Evolutionary conservation across 2,113 vertebrate species (phyloP).

Genomic region (Sula dactylatra): DNA sequence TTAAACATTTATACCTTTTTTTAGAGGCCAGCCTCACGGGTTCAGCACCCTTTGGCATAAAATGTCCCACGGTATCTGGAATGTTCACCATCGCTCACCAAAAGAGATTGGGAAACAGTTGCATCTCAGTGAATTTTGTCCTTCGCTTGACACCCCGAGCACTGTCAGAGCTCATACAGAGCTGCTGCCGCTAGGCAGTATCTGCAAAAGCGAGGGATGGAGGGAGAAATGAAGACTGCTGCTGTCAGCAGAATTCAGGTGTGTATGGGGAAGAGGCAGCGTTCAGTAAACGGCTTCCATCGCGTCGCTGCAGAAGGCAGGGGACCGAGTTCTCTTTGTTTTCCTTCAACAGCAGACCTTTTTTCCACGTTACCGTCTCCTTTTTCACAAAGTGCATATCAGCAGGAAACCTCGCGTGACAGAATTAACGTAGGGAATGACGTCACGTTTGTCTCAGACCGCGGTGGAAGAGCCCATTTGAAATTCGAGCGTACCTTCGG

Average conservation of each 20-base stretch:
- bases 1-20: background rate
- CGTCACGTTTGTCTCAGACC: background rate
- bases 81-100: background rate
- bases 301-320: accelerated
- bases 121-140: background rate
- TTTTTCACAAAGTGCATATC: background rate
- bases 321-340: background rate
- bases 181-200: background rate
- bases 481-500: background rate
- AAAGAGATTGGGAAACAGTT: background rate
- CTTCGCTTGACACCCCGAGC: background rate
- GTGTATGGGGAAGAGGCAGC: background rate
- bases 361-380: background rate
- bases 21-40: background rate
- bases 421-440: background rate
- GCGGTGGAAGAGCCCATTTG: background rate
- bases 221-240: background rate
- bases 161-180: background rate
- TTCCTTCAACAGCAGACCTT: background rate
- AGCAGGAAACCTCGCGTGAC: background rate
- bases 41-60: background rate
- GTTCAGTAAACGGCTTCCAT: background rate
- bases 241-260: background rate
- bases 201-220: background rate
- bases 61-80: background rate